Evolutionary conservation across 2,113 vertebrate genomes (phyloP), one percentile per base, ranked within the genome.

Genomic region (Brachyhypopomus gauderio): DNA sequence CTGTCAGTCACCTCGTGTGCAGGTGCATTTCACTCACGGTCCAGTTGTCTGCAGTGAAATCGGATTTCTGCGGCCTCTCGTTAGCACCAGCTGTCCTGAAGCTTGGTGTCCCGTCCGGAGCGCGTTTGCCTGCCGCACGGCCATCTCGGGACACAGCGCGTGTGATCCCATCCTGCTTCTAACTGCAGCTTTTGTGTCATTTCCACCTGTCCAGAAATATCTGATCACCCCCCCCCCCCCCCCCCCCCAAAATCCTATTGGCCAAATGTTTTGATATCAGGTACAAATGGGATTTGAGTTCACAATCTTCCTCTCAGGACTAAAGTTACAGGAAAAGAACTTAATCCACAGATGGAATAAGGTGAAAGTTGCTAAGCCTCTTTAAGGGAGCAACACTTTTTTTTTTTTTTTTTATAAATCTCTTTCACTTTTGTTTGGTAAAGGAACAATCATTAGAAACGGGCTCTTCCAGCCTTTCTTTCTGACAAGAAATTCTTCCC

Each of bases 271-370:
- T 45, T 41, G 80, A 70, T 60, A 81, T 70, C 59, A 14, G 45
- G 52, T 74, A 19, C 20, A 67, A 69, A 59, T 69, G 30, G 23
- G 17, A 22, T 48, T 25, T 8, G 12, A 70, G 36, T 62, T 72
- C 45, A 25, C 72, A 62, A 62, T 76, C 34, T 16, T 75, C 23
- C 34, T 25, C 34, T 73, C 36, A n/a, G 23, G 34, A 62, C 52
- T 77, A 52, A 45, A 58, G 74, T 81, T 74, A 74, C 69, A 25
- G 19, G 30, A 72, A 59, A 67, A 20, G 59, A 80, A 72, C n/a
- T 14, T 77, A 66, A 80, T 77, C 78, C 73, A 71, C 16, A 4
- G 36, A 22, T 56, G 63, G 38, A 82, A 56, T 58, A 14, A 30
- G 52, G 5, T 59, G n/a, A 71, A 75, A 71, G 22, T 6, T 71